These are phyloP conservation scores for Spongilla lacustris DNA, from an alignment of 37 sponge, comb jelly and placozoan genomes.

Conservation along the genomic window DNA sequence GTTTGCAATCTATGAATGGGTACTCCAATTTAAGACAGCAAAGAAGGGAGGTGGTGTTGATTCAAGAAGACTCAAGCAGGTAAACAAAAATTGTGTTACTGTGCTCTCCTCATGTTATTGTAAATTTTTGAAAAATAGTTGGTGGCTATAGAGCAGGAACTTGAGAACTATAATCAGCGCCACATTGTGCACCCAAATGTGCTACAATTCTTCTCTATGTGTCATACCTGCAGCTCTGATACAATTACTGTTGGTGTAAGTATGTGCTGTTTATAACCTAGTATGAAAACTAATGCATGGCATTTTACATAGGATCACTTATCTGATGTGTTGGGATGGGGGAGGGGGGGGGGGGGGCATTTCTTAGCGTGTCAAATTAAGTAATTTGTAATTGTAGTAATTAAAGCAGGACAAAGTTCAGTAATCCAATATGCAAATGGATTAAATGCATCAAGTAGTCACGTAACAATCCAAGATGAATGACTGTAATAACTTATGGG, in stretches of 20 bases:
- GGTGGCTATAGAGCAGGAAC: constrained; percentile 52
- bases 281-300: no score
- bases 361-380: no score
- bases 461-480: no score
- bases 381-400: no score
- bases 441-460: no score
- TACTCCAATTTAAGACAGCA: constrained; percentile 43
- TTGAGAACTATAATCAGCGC: constrained; percentile 23
- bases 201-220: constrained; percentile 63
- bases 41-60: constrained; percentile 18
- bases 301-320: no score
- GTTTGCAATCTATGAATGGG: constrained; percentile 75
- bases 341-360: no score
- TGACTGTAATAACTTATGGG: no score
- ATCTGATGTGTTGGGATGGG: no score
- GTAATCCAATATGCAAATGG: no score
- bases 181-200: constrained; percentile 55
- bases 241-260: constrained; percentile 63
- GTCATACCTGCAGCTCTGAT: constrained; percentile 13
- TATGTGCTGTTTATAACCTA: no score
- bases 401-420: no score
- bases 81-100: background rate
- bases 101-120: background rate
- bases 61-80: constrained; percentile 48
- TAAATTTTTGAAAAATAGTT: background rate